Evolutionary conservation across 2,113 vertebrate genomes (phyloP).

Genomic region (Menura novaehollandiae): DNA sequence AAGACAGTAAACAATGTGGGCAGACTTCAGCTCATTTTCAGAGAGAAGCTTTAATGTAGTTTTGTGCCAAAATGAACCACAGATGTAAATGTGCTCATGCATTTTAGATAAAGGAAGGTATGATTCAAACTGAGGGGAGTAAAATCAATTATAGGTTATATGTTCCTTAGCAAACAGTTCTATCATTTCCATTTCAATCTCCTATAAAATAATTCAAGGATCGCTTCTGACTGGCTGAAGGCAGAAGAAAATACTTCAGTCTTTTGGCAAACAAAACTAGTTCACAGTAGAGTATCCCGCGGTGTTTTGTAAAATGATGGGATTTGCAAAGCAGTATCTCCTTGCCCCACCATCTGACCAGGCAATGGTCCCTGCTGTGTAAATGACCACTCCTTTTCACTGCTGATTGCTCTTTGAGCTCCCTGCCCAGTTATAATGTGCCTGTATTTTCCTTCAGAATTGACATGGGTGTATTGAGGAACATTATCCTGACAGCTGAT

Average conservation of each 20-base stretch:
- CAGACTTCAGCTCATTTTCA: neutral
- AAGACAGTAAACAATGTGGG: neutral
- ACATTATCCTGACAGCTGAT: neutral
- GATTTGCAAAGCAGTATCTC: neutral
- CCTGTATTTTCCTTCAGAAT: neutral
- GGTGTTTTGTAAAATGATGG: neutral
- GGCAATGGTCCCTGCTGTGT: neutral
- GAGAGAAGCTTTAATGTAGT: neutral
- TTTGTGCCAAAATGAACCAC: neutral
- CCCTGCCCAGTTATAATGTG: neutral
- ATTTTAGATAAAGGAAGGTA: conserved; percentile 39
- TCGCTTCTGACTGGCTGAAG: neutral
- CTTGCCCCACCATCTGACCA: neutral
- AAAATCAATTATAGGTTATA: conserved; percentile 25
- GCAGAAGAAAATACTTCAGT: neutral
- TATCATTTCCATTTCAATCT: neutral
- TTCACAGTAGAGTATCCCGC: neutral
- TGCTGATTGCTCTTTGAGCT: neutral
- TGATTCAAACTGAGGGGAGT: neutral
- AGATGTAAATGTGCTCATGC: conserved; percentile 5
- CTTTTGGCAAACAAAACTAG: neutral
- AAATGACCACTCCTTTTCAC: neutral
- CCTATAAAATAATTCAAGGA: neutral
- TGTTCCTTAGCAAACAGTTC: conserved; percentile 4
- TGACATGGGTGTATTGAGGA: neutral